A percentile compares a stretch with the other conserved stretches of the same genome.
Conservation (phyloP, 2,888 invertebrate species). For the Agonopterix alstromeriana region DNA sequence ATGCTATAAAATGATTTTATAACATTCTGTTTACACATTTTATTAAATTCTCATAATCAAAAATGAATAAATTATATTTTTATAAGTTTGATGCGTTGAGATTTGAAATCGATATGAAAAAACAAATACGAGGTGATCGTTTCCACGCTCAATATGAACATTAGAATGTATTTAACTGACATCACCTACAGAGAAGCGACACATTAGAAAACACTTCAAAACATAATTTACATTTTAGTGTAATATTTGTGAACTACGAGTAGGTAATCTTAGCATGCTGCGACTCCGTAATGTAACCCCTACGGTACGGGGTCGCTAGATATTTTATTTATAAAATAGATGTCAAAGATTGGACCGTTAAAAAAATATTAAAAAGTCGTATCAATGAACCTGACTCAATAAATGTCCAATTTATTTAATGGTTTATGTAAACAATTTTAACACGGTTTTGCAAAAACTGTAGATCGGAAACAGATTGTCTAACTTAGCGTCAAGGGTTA, state of each 20-base stretch:
- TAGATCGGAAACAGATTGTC: too few relatives aligned
- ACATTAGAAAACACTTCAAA: conserved; percentile 48
- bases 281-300: conserved; percentile 2
- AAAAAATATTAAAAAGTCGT: too few relatives aligned
- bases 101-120: conserved; percentile 36
- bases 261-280: conserved; percentile 19
- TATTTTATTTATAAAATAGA: too few relatives aligned
- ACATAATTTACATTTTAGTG: conserved; percentile 39
- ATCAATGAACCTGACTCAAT: too few relatives aligned
- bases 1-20: conserved; percentile 41
- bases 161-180: conserved; percentile 29
- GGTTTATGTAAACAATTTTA: too few relatives aligned
- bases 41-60: conserved; percentile 51
- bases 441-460: too few relatives aligned
- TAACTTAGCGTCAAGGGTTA: too few relatives aligned
- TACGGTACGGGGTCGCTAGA: neutral
- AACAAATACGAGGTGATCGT: conserved; percentile 35
- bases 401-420: too few relatives aligned
- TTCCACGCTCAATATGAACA: conserved; percentile 20
- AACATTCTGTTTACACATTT: conserved; percentile 36
- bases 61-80: conserved; percentile 47
- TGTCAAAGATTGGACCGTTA: too few relatives aligned
- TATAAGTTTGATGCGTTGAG: conserved; percentile 23
- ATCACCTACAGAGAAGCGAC: conserved; percentile 51
- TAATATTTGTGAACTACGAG: conserved; percentile 8